A percentile compares a stretch with the other conserved stretches of the same genome.
Evolutionary conservation across 2,797 vertebrate species (phyloP).

Genomic region (Crenichthys baileyi): DNA sequence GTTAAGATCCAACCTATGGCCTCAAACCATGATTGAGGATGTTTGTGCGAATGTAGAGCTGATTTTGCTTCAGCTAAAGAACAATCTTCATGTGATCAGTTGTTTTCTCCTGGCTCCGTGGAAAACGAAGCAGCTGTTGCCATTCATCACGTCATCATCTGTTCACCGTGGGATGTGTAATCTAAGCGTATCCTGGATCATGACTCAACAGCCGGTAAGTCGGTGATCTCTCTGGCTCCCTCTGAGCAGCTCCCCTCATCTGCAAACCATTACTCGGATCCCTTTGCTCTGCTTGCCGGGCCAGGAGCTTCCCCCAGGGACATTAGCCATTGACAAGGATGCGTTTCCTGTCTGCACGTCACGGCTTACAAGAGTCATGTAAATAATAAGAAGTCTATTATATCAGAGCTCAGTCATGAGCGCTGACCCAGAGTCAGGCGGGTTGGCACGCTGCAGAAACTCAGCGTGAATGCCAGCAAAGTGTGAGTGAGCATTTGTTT

Average conservation of each 20-base stretch:
- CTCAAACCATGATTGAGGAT: background rate
- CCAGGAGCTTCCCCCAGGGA: constrained; percentile 30
- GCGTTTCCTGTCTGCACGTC: constrained; percentile 53
- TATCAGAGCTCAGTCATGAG: constrained; percentile 51
- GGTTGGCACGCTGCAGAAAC: background rate
- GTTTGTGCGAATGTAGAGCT: background rate
- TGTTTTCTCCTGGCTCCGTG: background rate
- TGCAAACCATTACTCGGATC: constrained; percentile 66
- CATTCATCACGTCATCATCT: constrained; percentile 23
- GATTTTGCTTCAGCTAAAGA: background rate
- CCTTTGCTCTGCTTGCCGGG: constrained; percentile 36
- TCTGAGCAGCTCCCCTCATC: constrained; percentile 53
- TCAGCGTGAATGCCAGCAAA: constrained; percentile 25
- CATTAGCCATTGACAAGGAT: constrained; percentile 42
- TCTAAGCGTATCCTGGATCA: constrained; percentile 31
- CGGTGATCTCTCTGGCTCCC: background rate
- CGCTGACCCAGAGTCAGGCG: constrained; percentile 14
- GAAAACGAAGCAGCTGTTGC: constrained; percentile 33
- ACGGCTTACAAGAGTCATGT: constrained; percentile 33
- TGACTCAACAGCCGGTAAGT: constrained; percentile 63
- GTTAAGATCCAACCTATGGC: background rate
- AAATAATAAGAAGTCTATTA: constrained; percentile 48
- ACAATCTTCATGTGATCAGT: background rate
- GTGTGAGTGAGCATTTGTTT: constrained; percentile 31
- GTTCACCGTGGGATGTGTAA: constrained; percentile 19